Conservation (phyloP, 2,888 invertebrate species). For the Epistrophe eligans region DNA sequence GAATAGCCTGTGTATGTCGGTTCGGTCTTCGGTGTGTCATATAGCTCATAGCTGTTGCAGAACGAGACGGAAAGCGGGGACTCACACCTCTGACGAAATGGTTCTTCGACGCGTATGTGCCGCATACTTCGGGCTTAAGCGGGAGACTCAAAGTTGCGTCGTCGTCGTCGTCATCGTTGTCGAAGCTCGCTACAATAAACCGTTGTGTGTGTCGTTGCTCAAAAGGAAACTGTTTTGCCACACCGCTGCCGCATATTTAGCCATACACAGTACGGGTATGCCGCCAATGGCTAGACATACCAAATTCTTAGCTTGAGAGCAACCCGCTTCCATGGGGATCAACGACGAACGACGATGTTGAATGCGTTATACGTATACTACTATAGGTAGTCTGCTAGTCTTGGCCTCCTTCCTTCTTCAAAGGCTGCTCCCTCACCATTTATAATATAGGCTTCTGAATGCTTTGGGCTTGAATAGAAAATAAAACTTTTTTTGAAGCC, state of each 20-base stretch:
- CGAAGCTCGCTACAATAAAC: slow-evolving; percentile 34
- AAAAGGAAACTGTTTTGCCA: slow-evolving; percentile 39
- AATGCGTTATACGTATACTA: slow-evolving; percentile 17
- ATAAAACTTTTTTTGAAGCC: slow-evolving; percentile 42
- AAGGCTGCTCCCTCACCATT: neutral
- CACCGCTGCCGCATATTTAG: neutral
- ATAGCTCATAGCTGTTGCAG: neutral
- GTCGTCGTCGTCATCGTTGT: slow-evolving; percentile 3
- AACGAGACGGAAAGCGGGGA: slow-evolving; percentile 40
- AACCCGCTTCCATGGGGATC: slow-evolving; percentile 55
- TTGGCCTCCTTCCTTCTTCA: slow-evolving; percentile 13
- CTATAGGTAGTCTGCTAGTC: slow-evolving; percentile 1
- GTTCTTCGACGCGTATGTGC: slow-evolving; percentile 63
- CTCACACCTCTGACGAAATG: slow-evolving; percentile 52
- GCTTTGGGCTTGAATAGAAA: slow-evolving; percentile 58
- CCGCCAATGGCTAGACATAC: slow-evolving; percentile 66
- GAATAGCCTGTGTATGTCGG: slow-evolving; percentile 61
- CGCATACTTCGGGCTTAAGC: slow-evolving; percentile 25
- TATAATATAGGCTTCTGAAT: slow-evolving; percentile 33
- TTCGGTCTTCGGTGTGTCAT: slow-evolving; percentile 34
- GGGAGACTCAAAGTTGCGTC: too few relatives aligned
- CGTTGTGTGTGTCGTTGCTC: slow-evolving; percentile 23
- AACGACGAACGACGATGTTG: slow-evolving; percentile 21
- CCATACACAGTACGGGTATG: slow-evolving; percentile 1
- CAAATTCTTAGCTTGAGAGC: slow-evolving; percentile 41